Percentiles rank a stretch among this genome's conserved stretches.
These are phyloP conservation scores for Corbicula japonica DNA, from an alignment of 2,888 invertebrate species.

Conservation along the genomic window DNA sequence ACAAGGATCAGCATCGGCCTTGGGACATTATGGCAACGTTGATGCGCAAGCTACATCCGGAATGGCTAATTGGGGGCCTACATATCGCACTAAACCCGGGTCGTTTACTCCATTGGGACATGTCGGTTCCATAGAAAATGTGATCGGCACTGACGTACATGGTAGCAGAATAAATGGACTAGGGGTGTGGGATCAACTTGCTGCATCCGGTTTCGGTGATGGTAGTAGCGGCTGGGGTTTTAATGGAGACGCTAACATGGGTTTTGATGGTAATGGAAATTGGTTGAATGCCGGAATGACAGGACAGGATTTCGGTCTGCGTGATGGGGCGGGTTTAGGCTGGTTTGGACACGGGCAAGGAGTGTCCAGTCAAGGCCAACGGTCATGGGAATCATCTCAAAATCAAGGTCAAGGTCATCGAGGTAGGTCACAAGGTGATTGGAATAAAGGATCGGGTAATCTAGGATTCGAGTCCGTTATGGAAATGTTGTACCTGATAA, in stretches of 20 bases:
- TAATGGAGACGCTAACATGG: not conserved
- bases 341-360: not conserved
- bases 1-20: not conserved
- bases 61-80: slow-evolving; percentile 14
- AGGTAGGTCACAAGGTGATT: not conserved
- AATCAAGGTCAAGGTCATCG: slow-evolving; percentile 9
- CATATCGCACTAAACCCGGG: slow-evolving; percentile 18
- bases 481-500: slow-evolving; percentile 37
- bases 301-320: slow-evolving; percentile 11
- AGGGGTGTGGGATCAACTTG: slow-evolving; percentile 1
- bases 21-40: not conserved
- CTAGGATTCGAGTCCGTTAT: slow-evolving; percentile 9
- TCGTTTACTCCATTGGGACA: slow-evolving; percentile 54
- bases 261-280: not conserved
- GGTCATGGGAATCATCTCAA: not conserved
- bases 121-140: slow-evolving; percentile 42
- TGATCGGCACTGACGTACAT: slow-evolving; percentile 3
- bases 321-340: not conserved
- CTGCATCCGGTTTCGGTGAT: not conserved
- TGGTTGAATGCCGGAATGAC: not conserved
- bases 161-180: not conserved
- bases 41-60: not conserved
- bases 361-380: slow-evolving; percentile 1
- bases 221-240: not conserved
- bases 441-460: not conserved